Base-by-base conservation (phyloP, 1,140 invertebrate genomes). In the Penaeus indicus region DNA sequence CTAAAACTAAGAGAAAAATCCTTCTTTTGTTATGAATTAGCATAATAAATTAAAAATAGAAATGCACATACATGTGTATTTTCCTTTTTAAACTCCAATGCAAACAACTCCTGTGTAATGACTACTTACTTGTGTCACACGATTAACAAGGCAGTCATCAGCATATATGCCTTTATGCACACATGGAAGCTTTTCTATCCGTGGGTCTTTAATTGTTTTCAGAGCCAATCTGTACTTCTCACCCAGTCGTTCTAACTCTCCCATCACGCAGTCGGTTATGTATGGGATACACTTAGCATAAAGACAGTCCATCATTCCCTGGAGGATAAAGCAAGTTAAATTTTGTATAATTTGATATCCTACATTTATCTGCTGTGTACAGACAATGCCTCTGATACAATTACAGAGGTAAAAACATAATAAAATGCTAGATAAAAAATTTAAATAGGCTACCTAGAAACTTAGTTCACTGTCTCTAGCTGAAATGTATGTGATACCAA, bases 241-340 rank as follows among this genome's bases (percentile, higher is more conserved):
- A 16, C 99, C 99, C 72, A 99, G 94, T 93, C 99, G 99, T 93
- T 99, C 99, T 91, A 99, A 94, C 94, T 99, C 99, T n/a, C 95
- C 99, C 91, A 99, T 94, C 1, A 99, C 98, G 95, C 99, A 99
- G 92, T 99, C 99, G 1, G 99, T 99, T 89, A 99, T 96, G 92
- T 99, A 99, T 1, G 98, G 98, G 92, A 98, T 98, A 93, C 98
- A 99, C 94, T 99, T 99, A 19, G 98, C 98, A 94, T 99, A 99
- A 1, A 99, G 93, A 93, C 98, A 99, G 91, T 99, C 97, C 98
- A 99, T 99, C 97, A 99, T 99, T 91, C 96, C 97, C 92, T 99
- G 96, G 81, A 42, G 86, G 0, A 62, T 83, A 42, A 79, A 60
- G 42, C 82, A 42, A 79, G 47, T 60, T 85, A 13, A 77, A 42